Evolutionary conservation across 2,113 vertebrate genomes (phyloP).

Genomic region (Empidonax alnorum): DNA sequence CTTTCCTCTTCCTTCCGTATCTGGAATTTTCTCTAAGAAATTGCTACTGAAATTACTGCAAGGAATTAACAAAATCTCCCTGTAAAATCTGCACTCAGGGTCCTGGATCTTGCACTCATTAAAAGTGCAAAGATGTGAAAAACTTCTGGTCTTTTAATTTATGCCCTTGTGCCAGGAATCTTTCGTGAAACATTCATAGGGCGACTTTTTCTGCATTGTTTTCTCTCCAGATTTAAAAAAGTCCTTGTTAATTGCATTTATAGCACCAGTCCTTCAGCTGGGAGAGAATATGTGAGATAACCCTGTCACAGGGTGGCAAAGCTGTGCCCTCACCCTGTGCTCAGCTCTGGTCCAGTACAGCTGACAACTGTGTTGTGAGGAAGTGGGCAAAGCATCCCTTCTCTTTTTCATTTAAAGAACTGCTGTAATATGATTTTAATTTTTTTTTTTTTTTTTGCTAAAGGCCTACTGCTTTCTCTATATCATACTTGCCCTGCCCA

Average conservation of each 20-base stretch:
- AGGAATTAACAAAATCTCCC: background rate
- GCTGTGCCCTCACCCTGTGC: rapidly evolving
- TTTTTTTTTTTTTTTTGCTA: background rate
- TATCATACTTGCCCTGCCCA: background rate
- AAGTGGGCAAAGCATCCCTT: background rate
- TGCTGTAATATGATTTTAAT: background rate
- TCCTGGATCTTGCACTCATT: background rate
- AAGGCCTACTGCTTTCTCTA: background rate
- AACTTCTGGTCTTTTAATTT: background rate
- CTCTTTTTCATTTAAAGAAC: background rate
- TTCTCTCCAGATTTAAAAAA: background rate
- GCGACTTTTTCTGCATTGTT: background rate
- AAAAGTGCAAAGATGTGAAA: background rate
- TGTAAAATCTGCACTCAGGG: background rate
- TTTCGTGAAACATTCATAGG: background rate
- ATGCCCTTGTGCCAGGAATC: rapidly evolving
- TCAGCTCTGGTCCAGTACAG: background rate
- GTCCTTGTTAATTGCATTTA: background rate
- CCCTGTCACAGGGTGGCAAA: background rate
- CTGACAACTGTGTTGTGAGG: background rate
- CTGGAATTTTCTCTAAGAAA: background rate
- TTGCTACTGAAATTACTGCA: background rate
- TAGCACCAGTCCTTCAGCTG: background rate
- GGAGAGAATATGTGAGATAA: background rate
- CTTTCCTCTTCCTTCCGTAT: background rate